Percentiles rank a stretch among this genome's conserved stretches.
phyloP scores from a whole-genome alignment of 2,888 invertebrate species.

The Brachyptera putata region DNA sequence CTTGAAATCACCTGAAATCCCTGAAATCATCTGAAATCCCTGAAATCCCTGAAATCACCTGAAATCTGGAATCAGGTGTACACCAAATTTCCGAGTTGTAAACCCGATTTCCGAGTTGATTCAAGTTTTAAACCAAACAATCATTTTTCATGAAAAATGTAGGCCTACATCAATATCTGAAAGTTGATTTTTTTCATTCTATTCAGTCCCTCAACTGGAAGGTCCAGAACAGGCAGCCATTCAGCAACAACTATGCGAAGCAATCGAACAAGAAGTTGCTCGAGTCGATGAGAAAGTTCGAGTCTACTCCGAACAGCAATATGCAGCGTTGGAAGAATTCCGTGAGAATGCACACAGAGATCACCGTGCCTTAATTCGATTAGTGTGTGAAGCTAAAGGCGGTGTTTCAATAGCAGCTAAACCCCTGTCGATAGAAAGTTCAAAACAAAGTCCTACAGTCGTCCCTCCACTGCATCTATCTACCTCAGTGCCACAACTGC shows the following conservation, averaged over 20 bases:
- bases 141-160: too few relatives aligned
- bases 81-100: too few relatives aligned
- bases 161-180: too few relatives aligned
- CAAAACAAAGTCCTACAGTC: background rate
- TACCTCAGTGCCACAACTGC: background rate
- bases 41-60: too few relatives aligned
- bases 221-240: slow-evolving; percentile 54
- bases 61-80: too few relatives aligned
- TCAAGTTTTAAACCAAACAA: too few relatives aligned
- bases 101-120: too few relatives aligned
- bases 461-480: too few relatives aligned
- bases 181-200: slow-evolving; percentile 4
- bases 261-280: slow-evolving; percentile 63
- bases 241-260: slow-evolving; percentile 63
- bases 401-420: slow-evolving; percentile 20
- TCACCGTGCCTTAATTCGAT: slow-evolving; percentile 54
- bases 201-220: slow-evolving; percentile 46
- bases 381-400: slow-evolving; percentile 39
- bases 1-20: too few relatives aligned
- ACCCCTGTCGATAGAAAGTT: background rate
- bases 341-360: slow-evolving; percentile 69
- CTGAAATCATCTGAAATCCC: too few relatives aligned
- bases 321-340: slow-evolving; percentile 67
- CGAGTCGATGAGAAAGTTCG: slow-evolving; percentile 71
- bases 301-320: slow-evolving; percentile 69